Base-by-base conservation (phyloP, 2,113 vertebrate genomes). In the Myiozetetes cayanensis region DNA sequence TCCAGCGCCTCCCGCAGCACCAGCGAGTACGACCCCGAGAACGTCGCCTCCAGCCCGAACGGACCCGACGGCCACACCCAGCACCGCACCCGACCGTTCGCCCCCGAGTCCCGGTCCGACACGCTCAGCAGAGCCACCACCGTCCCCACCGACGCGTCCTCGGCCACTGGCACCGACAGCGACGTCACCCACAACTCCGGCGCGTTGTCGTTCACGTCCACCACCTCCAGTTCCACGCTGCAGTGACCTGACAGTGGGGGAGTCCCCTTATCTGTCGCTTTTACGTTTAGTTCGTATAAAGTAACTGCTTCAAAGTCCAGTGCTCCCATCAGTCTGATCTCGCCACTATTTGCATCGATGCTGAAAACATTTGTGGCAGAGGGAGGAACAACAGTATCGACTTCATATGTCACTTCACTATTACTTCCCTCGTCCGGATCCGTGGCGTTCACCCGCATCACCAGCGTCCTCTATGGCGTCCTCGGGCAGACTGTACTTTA, bases 191-290 rank as follows among this genome's bases (percentile, higher is more conserved):
- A 84, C 66, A 99, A 95, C 72, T 98, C 97, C 2, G 99, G 98
- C 7, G 87, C 96, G 33, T 99, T 99, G 66, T 99, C 99, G 13
- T 99, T 99, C 28, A 96, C 58, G 62, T 99, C 98, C 43, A 97
- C 1, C 10, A 99, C 94, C 44, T 99, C 97, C 14, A 99, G 28
- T 7, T 96, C 4, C 22, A 99, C 97, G 6, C 80, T 98, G 70
- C 98, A 98, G 19, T 98, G 98, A 0, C 98, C 97, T 1, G 98
- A 98, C 0, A 98, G 67, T 1, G 98, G n/a, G n/a, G n/a, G n/a
- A n/a, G n/a, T n/a, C n/a, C n/a, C n/a, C n/a, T n/a, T n/a, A n/a
- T n/a, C n/a, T n/a, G n/a, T n/a, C n/a, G n/a, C n/a, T n/a, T n/a
- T n/a, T n/a, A n/a, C n/a, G n/a, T n/a, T n/a, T n/a, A n/a, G n/a